Conservation (phyloP, 2,888 invertebrate species). For the Phengaris alcon region DNA sequence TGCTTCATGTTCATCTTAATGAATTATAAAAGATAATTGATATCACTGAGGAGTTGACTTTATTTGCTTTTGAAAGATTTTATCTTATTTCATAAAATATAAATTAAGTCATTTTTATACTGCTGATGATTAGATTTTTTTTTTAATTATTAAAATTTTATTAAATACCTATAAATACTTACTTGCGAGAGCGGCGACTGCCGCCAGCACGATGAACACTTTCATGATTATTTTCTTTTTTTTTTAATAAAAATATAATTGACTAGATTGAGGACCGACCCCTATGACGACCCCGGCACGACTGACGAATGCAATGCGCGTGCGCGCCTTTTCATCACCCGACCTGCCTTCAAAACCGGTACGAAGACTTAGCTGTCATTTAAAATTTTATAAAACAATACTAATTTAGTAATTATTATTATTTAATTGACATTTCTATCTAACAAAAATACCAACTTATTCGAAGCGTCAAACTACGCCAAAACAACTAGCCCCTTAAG, state of each 20-base stretch:
- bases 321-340: conserved; percentile 75
- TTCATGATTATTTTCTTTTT: conserved; percentile 70
- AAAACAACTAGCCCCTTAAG: background rate
- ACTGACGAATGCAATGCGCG: conserved; percentile 64
- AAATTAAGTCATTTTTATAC: too few relatives aligned
- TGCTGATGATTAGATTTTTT: background rate
- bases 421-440: background rate
- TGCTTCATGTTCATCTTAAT: too few relatives aligned
- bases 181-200: conserved; percentile 71
- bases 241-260: conserved; percentile 55
- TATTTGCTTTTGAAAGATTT: too few relatives aligned
- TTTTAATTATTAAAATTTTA: background rate
- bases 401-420: conserved; percentile 47
- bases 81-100: too few relatives aligned
- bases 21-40: too few relatives aligned
- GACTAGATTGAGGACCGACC: conserved; percentile 75
- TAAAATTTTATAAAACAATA: conserved; percentile 63
- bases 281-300: conserved; percentile 66
- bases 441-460: background rate
- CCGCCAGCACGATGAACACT: conserved; percentile 74
- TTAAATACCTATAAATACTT: conserved; percentile 48
- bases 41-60: too few relatives aligned
- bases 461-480: background rate
- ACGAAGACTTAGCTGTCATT: conserved; percentile 64
- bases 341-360: conserved; percentile 68